A percentile compares a stretch with the other conserved stretches of the same genome.
These are phyloP conservation scores for Charaxes varanes DNA, from an alignment of 1,140 invertebrate genomes.

Conservation along the genomic window DNA sequence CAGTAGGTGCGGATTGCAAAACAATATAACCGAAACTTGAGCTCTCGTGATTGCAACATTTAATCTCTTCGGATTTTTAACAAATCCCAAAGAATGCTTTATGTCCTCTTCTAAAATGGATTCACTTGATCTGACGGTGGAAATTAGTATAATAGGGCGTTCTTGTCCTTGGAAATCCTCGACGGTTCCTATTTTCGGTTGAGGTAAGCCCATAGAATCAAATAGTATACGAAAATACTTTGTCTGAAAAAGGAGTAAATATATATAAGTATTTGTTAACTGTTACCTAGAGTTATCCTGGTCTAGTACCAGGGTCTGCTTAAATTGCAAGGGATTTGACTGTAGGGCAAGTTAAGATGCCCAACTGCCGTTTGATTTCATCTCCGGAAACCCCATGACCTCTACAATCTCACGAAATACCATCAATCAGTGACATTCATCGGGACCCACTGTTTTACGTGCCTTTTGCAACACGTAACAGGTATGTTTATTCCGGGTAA, in stretches of 20 bases:
- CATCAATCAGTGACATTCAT: no score
- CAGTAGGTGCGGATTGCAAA: constrained; percentile 89
- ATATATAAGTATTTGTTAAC: constrained; percentile 5
- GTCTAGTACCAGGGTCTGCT: no score
- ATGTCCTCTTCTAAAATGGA: constrained; percentile 68
- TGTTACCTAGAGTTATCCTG: no score
- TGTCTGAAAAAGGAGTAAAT: constrained; percentile 77
- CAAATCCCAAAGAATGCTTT: constrained; percentile 82
- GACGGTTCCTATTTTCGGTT: constrained; percentile 92
- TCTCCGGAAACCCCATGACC: no score
- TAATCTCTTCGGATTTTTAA: constrained; percentile 83
- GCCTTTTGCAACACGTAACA: no score
- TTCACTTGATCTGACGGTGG: constrained; percentile 84
- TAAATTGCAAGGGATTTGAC: no score
- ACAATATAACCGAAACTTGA: constrained; percentile 83
- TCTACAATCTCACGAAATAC: no score
- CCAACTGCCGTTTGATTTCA: no score
- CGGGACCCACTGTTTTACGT: no score
- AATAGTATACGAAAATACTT: constrained; percentile 82
- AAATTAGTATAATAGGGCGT: constrained; percentile 88
- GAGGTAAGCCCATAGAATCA: constrained; percentile 77
- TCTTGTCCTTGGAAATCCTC: constrained; percentile 98
- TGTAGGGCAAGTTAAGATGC: no score
- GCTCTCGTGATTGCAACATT: constrained; percentile 93
- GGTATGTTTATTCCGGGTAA: no score